A percentile compares a stretch with the other conserved stretches of the same genome.
Evolutionary conservation across 2,888 invertebrate genomes (phyloP).

Genomic region (Chloroclystis v-ata): DNA sequence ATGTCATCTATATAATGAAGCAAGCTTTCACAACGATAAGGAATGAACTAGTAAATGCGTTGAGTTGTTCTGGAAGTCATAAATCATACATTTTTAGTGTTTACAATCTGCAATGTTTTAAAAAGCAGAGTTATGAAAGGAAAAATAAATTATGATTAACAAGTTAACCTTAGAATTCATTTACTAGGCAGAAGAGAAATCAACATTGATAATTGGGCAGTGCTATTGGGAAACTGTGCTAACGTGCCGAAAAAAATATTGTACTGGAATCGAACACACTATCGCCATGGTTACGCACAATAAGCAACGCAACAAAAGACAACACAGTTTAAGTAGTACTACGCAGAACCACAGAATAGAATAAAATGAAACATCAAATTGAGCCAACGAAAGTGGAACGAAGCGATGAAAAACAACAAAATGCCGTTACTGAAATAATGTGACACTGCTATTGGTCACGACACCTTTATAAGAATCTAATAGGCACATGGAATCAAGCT

Average conservation of each 20-base stretch:
- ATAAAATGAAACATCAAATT: slow-evolving; percentile 17
- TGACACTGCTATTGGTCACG: slow-evolving; percentile 17
- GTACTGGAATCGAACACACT: slow-evolving; percentile 47
- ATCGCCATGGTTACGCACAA: slow-evolving; percentile 60
- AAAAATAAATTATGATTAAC: too few species aligned
- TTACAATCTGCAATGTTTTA: neutral
- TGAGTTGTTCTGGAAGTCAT: slow-evolving; percentile 5
- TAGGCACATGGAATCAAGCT: slow-evolving; percentile 7
- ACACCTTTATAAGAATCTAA: slow-evolving; percentile 12
- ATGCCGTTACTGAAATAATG: slow-evolving; percentile 44
- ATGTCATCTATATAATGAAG: slow-evolving; percentile 14
- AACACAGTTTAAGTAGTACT: neutral
- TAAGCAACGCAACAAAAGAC: slow-evolving; percentile 22
- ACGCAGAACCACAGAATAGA: slow-evolving; percentile 3
- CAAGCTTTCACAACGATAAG: slow-evolving; percentile 24
- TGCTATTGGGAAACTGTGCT: too few species aligned
- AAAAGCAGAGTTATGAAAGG: slow-evolving; percentile 23
- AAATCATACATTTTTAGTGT: slow-evolving; percentile 4
- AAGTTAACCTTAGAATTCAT: too few species aligned
- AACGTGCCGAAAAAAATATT: too few species aligned
- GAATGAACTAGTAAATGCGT: slow-evolving; percentile 13
- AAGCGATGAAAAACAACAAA: slow-evolving; percentile 47
- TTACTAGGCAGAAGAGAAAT: too few species aligned
- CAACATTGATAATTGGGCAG: too few species aligned
- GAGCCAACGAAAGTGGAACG: slow-evolving; percentile 62